Evolutionary conservation across 2,797 vertebrate species (phyloP), one percentile per base, ranked within the genome.

Genomic region (Alectoris magna): DNA sequence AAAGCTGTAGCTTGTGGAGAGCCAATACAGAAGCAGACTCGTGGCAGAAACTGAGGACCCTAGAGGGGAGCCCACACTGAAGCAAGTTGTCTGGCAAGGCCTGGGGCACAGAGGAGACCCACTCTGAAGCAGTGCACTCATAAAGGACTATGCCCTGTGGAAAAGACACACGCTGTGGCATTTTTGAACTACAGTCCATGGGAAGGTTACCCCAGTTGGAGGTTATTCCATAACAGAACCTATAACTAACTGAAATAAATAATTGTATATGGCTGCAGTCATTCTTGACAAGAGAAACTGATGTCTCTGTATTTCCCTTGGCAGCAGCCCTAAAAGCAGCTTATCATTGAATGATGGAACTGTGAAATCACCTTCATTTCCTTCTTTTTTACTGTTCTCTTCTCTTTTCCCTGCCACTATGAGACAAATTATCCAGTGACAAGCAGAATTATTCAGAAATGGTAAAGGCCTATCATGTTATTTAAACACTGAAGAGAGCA

Each of bases 401-500:
- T 53, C 24, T 68, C 22, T 83, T 78, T 68, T 23, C 18, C 24
- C 18, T 66, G 15, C 8, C 31, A 11, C 38, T 58, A n/a, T 0
- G 2, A 79, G 34, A 75, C 24, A 83, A 90, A 70, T 84, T 71
- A 75, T 49, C n/a, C 67, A 56, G 17, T 39, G 51, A 74, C 27
- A 88, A 84, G 58, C 21, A 76, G 53, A 76, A 87, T 82, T 91
- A 74, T 90, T 81, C n/a, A 71, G 64, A 21, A 88, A 79, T 62
- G 8, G 26, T 38, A 79, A 90, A 91, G 34, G 12, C 26, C 51
- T 82, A 75, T 84, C 39, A n/a, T 73, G 38, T 72, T 72, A 48
- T 84, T 92, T 74, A 88, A 92, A 93, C 11, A 55, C 6, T 4
- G 68, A 81, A 84, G 44, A 70, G 27, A 60, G 22, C 26, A 82